Conservation (phyloP, 1,140 invertebrate genomes). For the Zaprionus inermis region DNA sequence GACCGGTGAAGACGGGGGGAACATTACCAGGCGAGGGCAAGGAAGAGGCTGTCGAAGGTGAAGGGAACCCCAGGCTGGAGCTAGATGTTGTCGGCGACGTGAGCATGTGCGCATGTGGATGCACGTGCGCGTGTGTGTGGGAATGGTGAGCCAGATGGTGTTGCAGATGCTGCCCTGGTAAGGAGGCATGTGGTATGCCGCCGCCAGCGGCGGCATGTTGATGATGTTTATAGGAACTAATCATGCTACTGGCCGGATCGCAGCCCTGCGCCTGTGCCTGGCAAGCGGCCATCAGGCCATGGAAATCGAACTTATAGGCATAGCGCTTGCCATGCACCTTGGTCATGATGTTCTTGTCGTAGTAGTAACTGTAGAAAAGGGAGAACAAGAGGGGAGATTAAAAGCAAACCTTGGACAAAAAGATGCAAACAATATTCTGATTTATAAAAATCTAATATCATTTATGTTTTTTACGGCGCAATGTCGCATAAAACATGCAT, state of each 20-base stretch:
- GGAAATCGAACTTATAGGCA: constrained; percentile 97
- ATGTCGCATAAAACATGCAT: neutral
- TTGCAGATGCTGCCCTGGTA: constrained; percentile 58
- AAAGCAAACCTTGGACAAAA: neutral
- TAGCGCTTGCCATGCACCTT: constrained; percentile 97
- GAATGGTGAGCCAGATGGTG: constrained; percentile 69
- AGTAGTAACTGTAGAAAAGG: constrained; percentile 93
- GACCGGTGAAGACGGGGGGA: constrained; percentile 78
- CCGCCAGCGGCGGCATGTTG: constrained; percentile 45
- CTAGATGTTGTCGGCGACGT: constrained; percentile 63
- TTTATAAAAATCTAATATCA: too few relatives aligned
- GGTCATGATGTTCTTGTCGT: constrained; percentile 99
- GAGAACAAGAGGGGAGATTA: constrained; percentile 17
- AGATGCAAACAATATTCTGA: too few relatives aligned
- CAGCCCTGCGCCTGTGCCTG: constrained; percentile 89
- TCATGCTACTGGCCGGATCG: constrained; percentile 74
- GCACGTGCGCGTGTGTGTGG: constrained; percentile 40
- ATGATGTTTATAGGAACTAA: constrained; percentile 75
- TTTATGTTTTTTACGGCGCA: neutral
- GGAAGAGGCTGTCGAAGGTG: constrained; percentile 68
- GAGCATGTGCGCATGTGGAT: constrained; percentile 50
- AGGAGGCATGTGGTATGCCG: constrained; percentile 33
- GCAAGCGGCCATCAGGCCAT: constrained; percentile 92
- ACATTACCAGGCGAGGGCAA: constrained; percentile 82
- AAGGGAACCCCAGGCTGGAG: constrained; percentile 78